These are phyloP conservation scores for Tragelaphus imberbis DNA, from an alignment of 2,113 vertebrate species.

Conservation along the genomic window DNA sequence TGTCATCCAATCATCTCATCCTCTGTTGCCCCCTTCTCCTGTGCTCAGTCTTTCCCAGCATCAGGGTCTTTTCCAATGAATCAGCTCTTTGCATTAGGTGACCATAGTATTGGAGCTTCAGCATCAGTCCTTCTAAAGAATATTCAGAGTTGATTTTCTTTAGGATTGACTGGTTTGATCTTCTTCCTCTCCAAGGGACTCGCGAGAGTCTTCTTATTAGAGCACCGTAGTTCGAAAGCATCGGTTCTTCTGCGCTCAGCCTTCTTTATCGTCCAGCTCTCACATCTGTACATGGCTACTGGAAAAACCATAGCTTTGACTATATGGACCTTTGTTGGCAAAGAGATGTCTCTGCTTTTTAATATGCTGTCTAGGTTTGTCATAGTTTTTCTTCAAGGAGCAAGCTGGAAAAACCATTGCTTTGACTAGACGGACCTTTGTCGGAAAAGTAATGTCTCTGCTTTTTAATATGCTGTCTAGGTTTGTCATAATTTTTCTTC, in stretches of 20 bases:
- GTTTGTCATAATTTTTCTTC: neutral
- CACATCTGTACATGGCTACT: neutral
- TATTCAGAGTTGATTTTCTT: neutral
- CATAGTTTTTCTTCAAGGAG: neutral
- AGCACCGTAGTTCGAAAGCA: neutral
- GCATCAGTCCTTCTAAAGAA: neutral
- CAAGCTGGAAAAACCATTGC: neutral
- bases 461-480: neutral
- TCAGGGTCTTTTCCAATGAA: neutral
- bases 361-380: neutral
- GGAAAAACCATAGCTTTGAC: neutral
- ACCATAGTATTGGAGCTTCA: neutral
- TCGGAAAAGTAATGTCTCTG: neutral
- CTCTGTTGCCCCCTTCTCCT: neutral
- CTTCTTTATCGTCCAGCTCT: neutral
- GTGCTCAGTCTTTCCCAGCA: neutral
- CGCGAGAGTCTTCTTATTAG: neutral
- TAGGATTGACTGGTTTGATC: neutral
- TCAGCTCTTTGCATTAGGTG: neutral
- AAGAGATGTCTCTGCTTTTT: neutral
- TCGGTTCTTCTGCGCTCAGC: fast-evolving
- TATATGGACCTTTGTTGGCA: neutral
- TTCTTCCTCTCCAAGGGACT: neutral
- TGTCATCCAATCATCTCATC: neutral
- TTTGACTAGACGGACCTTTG: neutral